Evolutionary conservation across 1,140 invertebrate genomes (phyloP).

Genomic region (Anastrepha obliqua): DNA sequence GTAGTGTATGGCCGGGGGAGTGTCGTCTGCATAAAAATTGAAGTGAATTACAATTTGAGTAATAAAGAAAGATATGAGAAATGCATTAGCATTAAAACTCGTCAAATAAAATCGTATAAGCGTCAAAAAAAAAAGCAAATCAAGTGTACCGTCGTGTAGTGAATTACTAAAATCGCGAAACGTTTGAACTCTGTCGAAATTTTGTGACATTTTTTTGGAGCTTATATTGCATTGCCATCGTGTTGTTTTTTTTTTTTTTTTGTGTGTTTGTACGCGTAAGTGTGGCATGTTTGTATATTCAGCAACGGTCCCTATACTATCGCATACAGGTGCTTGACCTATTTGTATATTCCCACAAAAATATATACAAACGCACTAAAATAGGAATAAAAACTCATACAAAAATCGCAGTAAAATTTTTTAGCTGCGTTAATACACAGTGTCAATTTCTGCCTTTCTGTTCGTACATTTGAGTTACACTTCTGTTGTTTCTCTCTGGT

Average conservation of each 20-base stretch:
- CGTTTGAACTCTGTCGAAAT: background rate
- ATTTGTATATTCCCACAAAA: conserved; percentile 12
- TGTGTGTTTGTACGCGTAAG: background rate
- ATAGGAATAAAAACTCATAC: background rate
- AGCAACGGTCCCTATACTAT: conserved; percentile 16
- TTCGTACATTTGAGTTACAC: conserved; percentile 42
- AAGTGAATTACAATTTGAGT: conserved; percentile 32
- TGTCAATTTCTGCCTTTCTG: conserved; percentile 37
- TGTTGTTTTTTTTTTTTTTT: too few relatives aligned
- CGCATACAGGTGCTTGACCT: conserved; percentile 48
- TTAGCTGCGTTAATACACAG: conserved; percentile 6
- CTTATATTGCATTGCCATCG: background rate
- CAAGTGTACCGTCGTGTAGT: background rate
- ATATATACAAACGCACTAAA: conserved; percentile 4
- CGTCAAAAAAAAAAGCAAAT: background rate
- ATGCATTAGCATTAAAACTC: background rate
- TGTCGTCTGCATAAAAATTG: background rate
- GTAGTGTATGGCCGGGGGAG: conserved; percentile 17
- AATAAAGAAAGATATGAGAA: background rate
- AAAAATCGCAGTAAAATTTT: background rate
- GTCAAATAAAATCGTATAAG: background rate
- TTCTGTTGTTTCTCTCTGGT: conserved; percentile 43
- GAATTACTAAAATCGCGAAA: background rate
- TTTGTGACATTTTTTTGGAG: conserved; percentile 12
- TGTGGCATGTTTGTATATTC: conserved; percentile 15